Base-by-base conservation (phyloP, 2,113 vertebrate genomes). In the Proteles cristata region DNA sequence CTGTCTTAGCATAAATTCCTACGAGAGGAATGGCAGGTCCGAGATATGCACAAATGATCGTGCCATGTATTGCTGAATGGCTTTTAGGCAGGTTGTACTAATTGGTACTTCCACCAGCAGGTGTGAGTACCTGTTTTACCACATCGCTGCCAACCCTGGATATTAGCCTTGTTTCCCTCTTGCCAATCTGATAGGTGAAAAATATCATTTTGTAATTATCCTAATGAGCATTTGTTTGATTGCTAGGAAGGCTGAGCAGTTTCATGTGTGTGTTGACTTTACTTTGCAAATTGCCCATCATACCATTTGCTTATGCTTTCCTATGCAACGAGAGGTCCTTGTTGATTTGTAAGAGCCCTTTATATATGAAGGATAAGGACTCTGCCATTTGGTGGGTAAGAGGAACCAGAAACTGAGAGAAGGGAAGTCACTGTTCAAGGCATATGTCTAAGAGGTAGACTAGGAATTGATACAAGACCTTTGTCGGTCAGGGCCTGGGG, bases 181-280 rank as follows among this genome's bases (percentile, higher is more conserved):
- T 92, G 87, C 61, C 86, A 33, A 53, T 95, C 86, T 89, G 82
- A 85, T 85, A 91, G 73, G 55, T 5, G 39, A 73, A 53, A 88
- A 65, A 50, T 68, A 39, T 33, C 26, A 43, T 19, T 50, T 77
- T 26, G 28, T 73, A 50, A 74, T 58, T 73, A 73, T 73, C n/a
- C 31, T 35, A 45, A 69, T 23, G n/a, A 86, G 31, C 23, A 25
- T 48, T 74, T 69, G 48, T 43, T 58, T 82, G 82, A n/a, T 79
- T 84, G 15, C 33, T 2, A 17, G 50, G 23, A 50, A 58, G 45
- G 48, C 35, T 33, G 45, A 82, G 14, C 35, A 80, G 58, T 87
- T 66, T 76, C 50, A 10, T 28, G 43, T 35, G 69, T 33, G 43
- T 66, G 53, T 73, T 89, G 58, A 79, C 28, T 39, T 80, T 66